Evolutionary conservation across 2,888 invertebrate genomes (phyloP), one percentile per base, ranked within the genome.

Genomic region (Flexamia atlantica): DNA sequence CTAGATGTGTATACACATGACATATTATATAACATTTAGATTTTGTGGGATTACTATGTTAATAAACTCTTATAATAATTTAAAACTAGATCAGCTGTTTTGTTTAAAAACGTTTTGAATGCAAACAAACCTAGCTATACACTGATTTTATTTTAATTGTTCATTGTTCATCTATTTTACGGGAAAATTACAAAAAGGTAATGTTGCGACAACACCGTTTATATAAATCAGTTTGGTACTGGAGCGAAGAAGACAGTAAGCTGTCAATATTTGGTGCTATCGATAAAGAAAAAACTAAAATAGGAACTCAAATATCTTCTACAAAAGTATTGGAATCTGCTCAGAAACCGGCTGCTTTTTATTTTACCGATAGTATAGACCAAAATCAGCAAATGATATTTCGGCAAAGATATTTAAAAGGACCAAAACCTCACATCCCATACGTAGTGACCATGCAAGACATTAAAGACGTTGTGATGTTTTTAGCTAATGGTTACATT

Each of bases 391-490:
- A 79, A 57, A 50, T 25, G 53, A 53, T 30, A 25, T 79, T 57
- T 36, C 30, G 36, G 36, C 30, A 57, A 50, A 57, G 20, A 36
- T 79, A 57, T 36, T 57, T 57, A 36, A 53, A 57, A 57, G 30
- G 25, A 36, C 9, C 57, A 10, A 28, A 28, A 17, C 30, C 28
- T 25, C 30, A 57, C 20, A 28, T 50, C 32, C 79, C 79, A 17
- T 20, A 36, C 20, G 57, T 79, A 5, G 57, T 79, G 9, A 79
- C 79, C 7, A 10, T 79, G n/a, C 79, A 79, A 32, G 79, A 79
- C 32, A 28, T 79, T n/a, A 79, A 79, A 23, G 79, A 79, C 23
- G 57, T 57, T 17, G 79, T 79, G 14, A 79, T 50, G 57, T 79
- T 57, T 57, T 36, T 57, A n/a, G 32, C 36, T 2, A 36, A 50